Percentiles rank a stretch among this genome's conserved stretches.
phyloP scores from a whole-genome alignment of 1,140 invertebrate genomes.

The Physella acuta region DNA sequence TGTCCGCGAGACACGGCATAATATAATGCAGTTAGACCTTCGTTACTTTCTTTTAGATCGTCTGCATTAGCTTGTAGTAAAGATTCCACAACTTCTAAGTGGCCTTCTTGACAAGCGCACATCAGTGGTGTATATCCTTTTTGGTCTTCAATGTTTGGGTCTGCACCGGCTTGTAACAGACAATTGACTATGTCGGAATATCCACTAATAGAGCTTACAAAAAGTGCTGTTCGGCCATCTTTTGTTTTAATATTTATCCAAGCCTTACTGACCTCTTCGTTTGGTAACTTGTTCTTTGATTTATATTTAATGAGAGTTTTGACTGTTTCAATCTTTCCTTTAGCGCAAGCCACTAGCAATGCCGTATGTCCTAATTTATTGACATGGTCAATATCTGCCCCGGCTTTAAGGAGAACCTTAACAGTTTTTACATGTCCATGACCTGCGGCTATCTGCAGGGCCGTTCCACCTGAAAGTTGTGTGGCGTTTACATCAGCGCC shows the following conservation, averaged over 20 bases:
- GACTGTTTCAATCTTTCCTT: background rate
- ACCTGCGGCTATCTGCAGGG: conserved; percentile 11
- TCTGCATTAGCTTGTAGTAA: conserved; percentile 19
- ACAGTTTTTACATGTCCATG: conserved; percentile 15
- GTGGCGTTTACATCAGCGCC: conserved; percentile 11
- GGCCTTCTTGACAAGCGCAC: conserved; percentile 21
- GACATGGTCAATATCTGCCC: conserved; percentile 6
- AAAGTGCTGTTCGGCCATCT: conserved; percentile 10
- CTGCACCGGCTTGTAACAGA: conserved; percentile 25
- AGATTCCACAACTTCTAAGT: conserved; percentile 15
- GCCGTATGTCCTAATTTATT: conserved; percentile 15
- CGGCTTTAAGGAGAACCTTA: conserved; percentile 6
- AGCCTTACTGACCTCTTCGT: too few relatives aligned
- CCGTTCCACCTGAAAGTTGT: conserved; percentile 19
- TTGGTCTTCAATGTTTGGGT: conserved; percentile 21
- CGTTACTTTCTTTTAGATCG: conserved; percentile 5
- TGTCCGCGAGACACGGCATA: conserved; percentile 9
- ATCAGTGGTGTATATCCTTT: conserved; percentile 31
- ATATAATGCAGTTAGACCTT: conserved; percentile 8
- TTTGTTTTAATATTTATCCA: conserved; percentile 2
- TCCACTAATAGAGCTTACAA: conserved; percentile 13
- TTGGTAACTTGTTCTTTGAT: too few relatives aligned
- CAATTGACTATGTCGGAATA: conserved; percentile 18
- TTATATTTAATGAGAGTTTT: conserved; percentile 10
- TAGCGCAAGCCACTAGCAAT: conserved; percentile 2